Evolutionary conservation across 2,888 invertebrate genomes (phyloP).

Genomic region (Mythimna loreyi): DNA sequence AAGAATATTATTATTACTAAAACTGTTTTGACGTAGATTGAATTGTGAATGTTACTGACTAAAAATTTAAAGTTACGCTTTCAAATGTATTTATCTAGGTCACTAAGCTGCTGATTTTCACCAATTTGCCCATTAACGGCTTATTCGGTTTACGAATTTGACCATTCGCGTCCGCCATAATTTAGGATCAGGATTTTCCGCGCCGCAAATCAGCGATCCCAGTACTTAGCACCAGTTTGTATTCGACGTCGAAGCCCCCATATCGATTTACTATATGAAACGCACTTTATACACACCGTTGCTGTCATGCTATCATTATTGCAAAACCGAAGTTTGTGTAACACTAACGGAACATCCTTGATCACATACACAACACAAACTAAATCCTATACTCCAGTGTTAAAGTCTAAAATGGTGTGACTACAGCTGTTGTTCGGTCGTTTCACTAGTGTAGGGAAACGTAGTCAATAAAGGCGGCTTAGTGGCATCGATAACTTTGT

Average conservation of each 20-base stretch:
- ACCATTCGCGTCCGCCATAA: background rate
- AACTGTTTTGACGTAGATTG: background rate
- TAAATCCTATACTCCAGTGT: constrained; percentile 51
- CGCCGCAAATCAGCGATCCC: constrained; percentile 59
- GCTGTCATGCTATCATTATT: constrained; percentile 84
- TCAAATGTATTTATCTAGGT: background rate
- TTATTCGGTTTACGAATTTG: constrained; percentile 2
- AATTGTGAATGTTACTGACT: background rate
- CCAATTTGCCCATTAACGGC: constrained; percentile 10
- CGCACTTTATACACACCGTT: constrained; percentile 78
- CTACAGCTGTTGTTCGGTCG: constrained; percentile 62
- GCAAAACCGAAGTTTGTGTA: constrained; percentile 78
- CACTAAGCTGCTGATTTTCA: background rate
- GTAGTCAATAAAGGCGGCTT: constrained; percentile 88
- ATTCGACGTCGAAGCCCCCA: constrained; percentile 74
- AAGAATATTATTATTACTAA: background rate
- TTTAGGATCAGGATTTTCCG: constrained; percentile 34
- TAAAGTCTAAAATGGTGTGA: constrained; percentile 66
- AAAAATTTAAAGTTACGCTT: background rate
- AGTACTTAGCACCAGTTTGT: constrained; percentile 76
- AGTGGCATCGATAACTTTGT: constrained; percentile 88
- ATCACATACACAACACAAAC: constrained; percentile 43
- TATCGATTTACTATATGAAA: constrained; percentile 84
- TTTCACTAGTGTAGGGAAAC: constrained; percentile 77
- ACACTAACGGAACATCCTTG: constrained; percentile 71